Evolutionary conservation across 2,113 vertebrate species (phyloP).

Genomic region (Vicugna pacos): DNA sequence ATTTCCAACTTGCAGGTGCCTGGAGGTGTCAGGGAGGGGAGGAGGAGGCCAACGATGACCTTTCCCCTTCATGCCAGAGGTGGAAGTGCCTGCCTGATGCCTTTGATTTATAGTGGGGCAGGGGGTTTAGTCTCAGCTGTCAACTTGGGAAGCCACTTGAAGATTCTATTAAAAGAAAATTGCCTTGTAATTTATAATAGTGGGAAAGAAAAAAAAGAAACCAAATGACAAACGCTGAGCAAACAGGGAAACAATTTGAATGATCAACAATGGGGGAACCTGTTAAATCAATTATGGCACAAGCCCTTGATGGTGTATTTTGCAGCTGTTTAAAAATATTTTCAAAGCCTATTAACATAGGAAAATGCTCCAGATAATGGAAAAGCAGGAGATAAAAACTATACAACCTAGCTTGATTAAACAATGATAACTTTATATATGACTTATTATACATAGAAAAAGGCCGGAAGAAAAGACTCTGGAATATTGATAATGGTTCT

Average conservation of each 20-base stretch:
- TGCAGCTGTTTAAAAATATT: constrained; percentile 44
- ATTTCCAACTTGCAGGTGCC: constrained; percentile 75
- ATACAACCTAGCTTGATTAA: not conserved
- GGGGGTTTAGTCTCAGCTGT: constrained; percentile 43
- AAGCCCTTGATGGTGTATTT: not conserved
- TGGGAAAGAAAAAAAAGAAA: not conserved
- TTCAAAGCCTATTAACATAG: constrained; percentile 49
- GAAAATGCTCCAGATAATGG: constrained; percentile 36
- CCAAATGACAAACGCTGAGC: not conserved
- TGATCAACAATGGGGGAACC: not conserved
- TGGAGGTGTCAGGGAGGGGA: constrained; percentile 68
- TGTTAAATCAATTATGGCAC: not conserved
- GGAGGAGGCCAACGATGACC: constrained; percentile 51
- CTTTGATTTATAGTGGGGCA: constrained; percentile 66
- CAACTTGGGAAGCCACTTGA: constrained; percentile 63
- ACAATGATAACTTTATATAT: constrained; percentile 53
- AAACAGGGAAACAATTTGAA: not conserved
- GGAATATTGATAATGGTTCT: not conserved
- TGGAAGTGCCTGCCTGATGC: constrained; percentile 27
- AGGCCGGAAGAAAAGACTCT: not conserved
- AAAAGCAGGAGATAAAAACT: constrained; percentile 52
- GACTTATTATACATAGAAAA: constrained; percentile 12
- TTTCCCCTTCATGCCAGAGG: constrained; percentile 29
- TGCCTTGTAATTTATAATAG: not conserved
- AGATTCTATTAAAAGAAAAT: constrained; percentile 25